Conservation (phyloP, 2,888 invertebrate species). For the Lycocerus yunnanus region DNA sequence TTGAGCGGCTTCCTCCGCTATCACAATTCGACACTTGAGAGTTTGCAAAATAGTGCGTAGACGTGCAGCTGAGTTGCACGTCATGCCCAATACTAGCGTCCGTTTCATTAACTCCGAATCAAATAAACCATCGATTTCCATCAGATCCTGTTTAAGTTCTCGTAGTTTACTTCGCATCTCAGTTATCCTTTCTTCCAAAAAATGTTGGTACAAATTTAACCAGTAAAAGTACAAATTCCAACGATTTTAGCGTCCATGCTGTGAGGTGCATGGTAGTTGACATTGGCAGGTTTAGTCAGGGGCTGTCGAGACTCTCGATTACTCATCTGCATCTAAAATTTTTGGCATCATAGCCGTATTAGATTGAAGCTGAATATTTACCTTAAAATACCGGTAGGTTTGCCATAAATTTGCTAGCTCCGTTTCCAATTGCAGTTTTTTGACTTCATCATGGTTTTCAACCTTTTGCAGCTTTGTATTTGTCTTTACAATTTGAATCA, state of each 20-base stretch:
- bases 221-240: constrained; percentile 52
- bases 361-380: no score
- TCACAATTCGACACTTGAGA: constrained; percentile 72
- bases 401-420: not conserved
- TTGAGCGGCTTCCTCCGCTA: constrained; percentile 90
- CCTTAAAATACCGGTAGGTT: not conserved
- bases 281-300: not conserved
- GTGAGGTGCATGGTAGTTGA: constrained; percentile 37
- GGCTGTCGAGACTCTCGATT: constrained; percentile 16
- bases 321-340: constrained; percentile 25
- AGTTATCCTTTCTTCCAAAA: no score
- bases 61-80: constrained; percentile 77
- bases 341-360: no score
- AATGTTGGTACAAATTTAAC: no score
- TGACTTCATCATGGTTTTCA: not conserved
- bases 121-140: no score
- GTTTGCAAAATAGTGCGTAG: constrained; percentile 63
- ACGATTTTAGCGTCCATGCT: constrained; percentile 41
- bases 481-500: not conserved
- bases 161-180: no score
- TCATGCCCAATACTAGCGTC: constrained; percentile 71
- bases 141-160: no score
- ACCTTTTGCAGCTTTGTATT: not conserved
- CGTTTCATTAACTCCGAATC: constrained; percentile 59
- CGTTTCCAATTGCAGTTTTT: not conserved